Conservation (phyloP, 2,888 invertebrate genomes). For the Hydrotaea cyrtoneurina region DNA sequence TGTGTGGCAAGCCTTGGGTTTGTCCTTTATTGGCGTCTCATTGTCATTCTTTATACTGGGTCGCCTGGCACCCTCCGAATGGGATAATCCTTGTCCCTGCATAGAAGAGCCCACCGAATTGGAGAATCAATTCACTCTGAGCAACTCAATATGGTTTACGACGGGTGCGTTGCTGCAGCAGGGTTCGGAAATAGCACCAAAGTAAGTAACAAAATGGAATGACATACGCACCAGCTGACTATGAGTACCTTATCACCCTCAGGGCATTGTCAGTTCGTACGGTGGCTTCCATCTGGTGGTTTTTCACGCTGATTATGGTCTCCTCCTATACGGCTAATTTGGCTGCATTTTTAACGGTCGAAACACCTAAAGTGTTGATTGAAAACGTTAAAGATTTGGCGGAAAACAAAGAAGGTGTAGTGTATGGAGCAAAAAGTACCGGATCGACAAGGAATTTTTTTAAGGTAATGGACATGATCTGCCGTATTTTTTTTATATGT, state of each 20-base stretch:
- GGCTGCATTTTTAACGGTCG: conserved; percentile 93
- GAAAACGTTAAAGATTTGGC: conserved; percentile 92
- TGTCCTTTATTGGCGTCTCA: conserved; percentile 90
- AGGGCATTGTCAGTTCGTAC: conserved; percentile 93
- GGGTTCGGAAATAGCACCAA: conserved; percentile 93
- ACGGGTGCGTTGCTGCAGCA: conserved; percentile 93
- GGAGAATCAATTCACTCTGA: conserved; percentile 90
- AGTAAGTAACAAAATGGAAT: conserved; percentile 82
- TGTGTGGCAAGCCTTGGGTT: conserved; percentile 92
- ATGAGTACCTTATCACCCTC: conserved; percentile 39
- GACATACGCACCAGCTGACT: background rate
- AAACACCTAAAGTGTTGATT: conserved; percentile 86
- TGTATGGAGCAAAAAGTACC: conserved; percentile 90
- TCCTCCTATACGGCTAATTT: conserved; percentile 95
- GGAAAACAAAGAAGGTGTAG: conserved; percentile 87
- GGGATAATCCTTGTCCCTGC: conserved; percentile 93
- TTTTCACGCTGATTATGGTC: conserved; percentile 89
- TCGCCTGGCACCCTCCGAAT: conserved; percentile 91
- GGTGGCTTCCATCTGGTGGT: conserved; percentile 94
- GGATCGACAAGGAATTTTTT: conserved; percentile 96
- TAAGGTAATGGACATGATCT: conserved; percentile 82
- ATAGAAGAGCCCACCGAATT: conserved; percentile 91
- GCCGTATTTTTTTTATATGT: too few relatives aligned
- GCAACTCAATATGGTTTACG: conserved; percentile 94
- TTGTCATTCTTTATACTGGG: conserved; percentile 89